These are phyloP conservation scores for Brachionus sp. DNA, from an alignment of 1,140 invertebrate genomes.

Conservation along the genomic window DNA sequence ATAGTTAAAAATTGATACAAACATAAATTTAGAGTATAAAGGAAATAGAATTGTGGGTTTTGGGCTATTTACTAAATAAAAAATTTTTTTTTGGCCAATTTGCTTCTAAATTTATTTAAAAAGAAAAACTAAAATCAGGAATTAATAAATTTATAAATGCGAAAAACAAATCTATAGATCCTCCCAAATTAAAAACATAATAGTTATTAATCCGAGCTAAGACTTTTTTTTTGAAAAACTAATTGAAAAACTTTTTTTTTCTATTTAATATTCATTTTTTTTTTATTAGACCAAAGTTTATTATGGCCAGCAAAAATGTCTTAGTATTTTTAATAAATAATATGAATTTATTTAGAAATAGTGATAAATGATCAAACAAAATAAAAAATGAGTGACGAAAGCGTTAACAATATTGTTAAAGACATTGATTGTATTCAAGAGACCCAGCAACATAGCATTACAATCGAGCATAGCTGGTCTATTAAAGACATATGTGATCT, in stretches of 20 bases:
- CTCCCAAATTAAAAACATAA: too few relatives aligned
- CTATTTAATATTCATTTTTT: too few relatives aligned
- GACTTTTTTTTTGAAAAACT: too few relatives aligned
- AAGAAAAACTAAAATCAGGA: too few relatives aligned
- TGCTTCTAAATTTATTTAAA: neutral
- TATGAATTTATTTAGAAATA: neutral
- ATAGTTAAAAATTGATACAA: neutral
- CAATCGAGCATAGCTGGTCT: constrained; percentile 33
- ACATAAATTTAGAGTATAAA: neutral
- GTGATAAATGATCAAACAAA: neutral
- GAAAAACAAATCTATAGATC: too few relatives aligned
- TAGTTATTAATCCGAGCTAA: too few relatives aligned
- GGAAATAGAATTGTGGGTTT: neutral
- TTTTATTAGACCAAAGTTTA: too few relatives aligned
- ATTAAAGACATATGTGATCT: constrained; percentile 1
- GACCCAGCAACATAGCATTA: constrained; percentile 18
- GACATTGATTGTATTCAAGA: constrained; percentile 34
- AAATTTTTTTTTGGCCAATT: neutral
- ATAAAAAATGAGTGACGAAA: neutral
- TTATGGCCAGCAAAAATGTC: neutral
- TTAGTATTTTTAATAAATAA: neutral
- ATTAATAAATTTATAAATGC: too few relatives aligned
- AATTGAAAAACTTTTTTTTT: too few relatives aligned
- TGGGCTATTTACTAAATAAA: neutral
- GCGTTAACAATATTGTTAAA: neutral